Percentiles rank a stretch among this genome's conserved stretches.
Evolutionary conservation across 2,888 invertebrate species (phyloP).

Genomic region (Euplexia lucipara): DNA sequence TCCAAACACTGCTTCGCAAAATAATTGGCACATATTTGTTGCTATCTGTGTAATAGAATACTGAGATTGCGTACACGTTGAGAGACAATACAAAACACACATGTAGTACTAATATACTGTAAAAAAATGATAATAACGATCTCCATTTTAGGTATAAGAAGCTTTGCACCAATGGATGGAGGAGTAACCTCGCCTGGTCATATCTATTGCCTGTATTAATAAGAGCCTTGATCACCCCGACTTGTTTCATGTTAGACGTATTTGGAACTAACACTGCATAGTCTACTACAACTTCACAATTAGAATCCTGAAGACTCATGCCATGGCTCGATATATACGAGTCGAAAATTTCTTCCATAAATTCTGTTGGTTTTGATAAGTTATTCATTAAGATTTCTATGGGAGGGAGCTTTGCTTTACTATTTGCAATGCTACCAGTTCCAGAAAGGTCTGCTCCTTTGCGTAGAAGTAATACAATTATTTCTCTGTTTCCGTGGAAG

Average conservation of each 20-base stretch:
- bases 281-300: slow-evolving; percentile 82
- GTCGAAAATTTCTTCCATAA: slow-evolving; percentile 85
- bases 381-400: slow-evolving; percentile 83
- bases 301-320: slow-evolving; percentile 63
- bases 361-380: slow-evolving; percentile 83
- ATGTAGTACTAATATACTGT: slow-evolving; percentile 81
- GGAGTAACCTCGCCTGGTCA: slow-evolving; percentile 81
- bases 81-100: slow-evolving; percentile 82
- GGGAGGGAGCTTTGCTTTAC: slow-evolving; percentile 69
- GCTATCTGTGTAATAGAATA: slow-evolving; percentile 56
- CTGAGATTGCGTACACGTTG: slow-evolving; percentile 76
- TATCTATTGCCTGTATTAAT: slow-evolving; percentile 82
- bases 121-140: slow-evolving; percentile 84
- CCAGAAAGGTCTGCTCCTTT: slow-evolving; percentile 76
- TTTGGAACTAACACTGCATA: slow-evolving; percentile 79
- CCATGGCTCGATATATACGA: slow-evolving; percentile 82
- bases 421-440: slow-evolving; percentile 6
- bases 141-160: slow-evolving; percentile 89
- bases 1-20: slow-evolving; percentile 33
- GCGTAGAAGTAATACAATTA: slow-evolving; percentile 77
- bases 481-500: slow-evolving; percentile 85
- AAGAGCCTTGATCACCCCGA: slow-evolving; percentile 85
- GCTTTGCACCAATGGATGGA: slow-evolving; percentile 89
- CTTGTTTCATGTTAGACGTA: slow-evolving; percentile 76
- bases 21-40: slow-evolving; percentile 5